Base-by-base conservation (phyloP, 2,797 vertebrate genomes). In the Pelodytes ibericus region DNA sequence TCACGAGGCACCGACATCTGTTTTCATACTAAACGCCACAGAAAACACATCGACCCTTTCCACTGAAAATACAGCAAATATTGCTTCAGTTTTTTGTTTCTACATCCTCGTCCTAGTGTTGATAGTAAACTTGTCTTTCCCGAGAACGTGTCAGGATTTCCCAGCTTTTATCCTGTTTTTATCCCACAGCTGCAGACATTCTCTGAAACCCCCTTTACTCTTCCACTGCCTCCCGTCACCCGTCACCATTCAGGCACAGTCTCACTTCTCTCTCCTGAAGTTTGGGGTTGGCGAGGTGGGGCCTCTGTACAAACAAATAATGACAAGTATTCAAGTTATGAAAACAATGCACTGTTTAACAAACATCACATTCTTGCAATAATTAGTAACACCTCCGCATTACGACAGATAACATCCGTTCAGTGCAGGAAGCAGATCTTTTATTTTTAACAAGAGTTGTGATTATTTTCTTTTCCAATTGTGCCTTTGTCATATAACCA, bases 291-390 rank as follows among this genome's bases (percentile, higher is more conserved):
- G 53, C 60, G 29, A 8, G 7, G 7, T 20, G 60, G 49, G 60
- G 47, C 36, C 15, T 1, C 36, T 7, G 36, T 39, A 39, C 36
- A 22, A 64, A 73, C 60, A 74, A 51, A 49, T 74, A 57, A 4
- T 58, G 49, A 57, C 51, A 57, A 51, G 72, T 47, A 74, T 66
- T 24, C 56, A 15, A 66, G 20, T 29, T 74, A 66, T 74, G 72
- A 25, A 56, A 74, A 58, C 72, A 74, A 66, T 74, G 49, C 65
- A 59, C 25, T 58, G 39, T 44, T 33, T n/a, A n/a, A n/a, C n/a
- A n/a, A n/a, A n/a, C n/a, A n/a, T n/a, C n/a, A n/a, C n/a, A n/a
- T n/a, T n/a, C n/a, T n/a, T n/a, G n/a, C n/a, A n/a, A n/a, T n/a
- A n/a, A n/a, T n/a, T n/a, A n/a, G n/a, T n/a, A n/a, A n/a, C n/a